Conservation (phyloP, 2,888 invertebrate genomes). For the Apeira syringaria region DNA sequence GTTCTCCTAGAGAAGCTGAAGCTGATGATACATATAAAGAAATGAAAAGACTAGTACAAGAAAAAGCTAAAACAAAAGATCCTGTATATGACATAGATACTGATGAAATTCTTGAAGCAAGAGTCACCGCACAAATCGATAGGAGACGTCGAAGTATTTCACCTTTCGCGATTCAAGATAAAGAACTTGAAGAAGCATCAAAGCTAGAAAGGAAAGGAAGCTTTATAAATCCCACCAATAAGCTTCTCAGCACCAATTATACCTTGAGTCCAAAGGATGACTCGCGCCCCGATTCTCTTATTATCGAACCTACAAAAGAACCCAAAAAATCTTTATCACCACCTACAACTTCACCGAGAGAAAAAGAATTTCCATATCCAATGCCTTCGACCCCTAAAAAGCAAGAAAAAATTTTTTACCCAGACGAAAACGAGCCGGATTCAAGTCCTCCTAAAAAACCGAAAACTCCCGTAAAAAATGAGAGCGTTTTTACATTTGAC, state of each 20-base stretch:
- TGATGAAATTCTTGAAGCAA: conserved; percentile 72
- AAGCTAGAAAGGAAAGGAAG: conserved; percentile 71
- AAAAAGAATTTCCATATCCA: conserved; percentile 55
- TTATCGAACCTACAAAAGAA: conserved; percentile 53
- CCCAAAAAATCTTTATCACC: conserved; percentile 53
- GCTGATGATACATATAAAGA: conserved; percentile 76
- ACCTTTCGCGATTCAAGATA: conserved; percentile 74
- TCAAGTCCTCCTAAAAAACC: conserved; percentile 31
- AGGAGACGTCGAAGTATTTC: conserved; percentile 78
- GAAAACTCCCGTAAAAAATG: conserved; percentile 55
- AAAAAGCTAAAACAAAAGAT: conserved; percentile 66
- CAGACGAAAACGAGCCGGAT: conserved; percentile 55
- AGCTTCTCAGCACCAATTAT: conserved; percentile 71
- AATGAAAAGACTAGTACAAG: conserved; percentile 73
- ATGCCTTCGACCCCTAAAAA: conserved; percentile 65
- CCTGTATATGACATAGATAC: conserved; percentile 74
- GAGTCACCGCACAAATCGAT: conserved; percentile 68
- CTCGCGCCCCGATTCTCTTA: conserved; percentile 57
- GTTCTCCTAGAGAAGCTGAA: conserved; percentile 71
- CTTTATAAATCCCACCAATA: conserved; percentile 76
- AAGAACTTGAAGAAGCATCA: conserved; percentile 64
- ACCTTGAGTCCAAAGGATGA: conserved; percentile 69
- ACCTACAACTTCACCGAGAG: conserved; percentile 59
- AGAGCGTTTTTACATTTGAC: conserved; percentile 59
- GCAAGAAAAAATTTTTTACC: conserved; percentile 59